Evolutionary conservation across 2,797 vertebrate species (phyloP), one percentile per base, ranked within the genome.

Genomic region (Tiaroga cobitis): DNA sequence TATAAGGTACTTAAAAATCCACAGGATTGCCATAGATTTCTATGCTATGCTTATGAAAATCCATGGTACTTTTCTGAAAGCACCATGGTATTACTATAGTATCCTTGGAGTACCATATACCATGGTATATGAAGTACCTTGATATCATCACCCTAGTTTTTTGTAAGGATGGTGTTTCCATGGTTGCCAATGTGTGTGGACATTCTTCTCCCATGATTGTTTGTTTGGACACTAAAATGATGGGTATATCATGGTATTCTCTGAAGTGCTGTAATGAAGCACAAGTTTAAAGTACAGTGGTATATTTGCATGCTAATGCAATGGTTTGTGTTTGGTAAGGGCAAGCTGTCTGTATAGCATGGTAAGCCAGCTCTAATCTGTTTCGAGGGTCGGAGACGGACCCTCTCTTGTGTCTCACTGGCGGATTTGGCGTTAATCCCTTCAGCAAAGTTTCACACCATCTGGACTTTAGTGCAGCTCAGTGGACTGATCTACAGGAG

Each of bases 341-440:
- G 26, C 79, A 49, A 51, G 79, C 79, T 68, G 46, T 81, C 61
- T 68, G 43, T 81, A n/a, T 9, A 10, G 63, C n/a, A 46, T 4
- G 56, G n/a, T 37, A 83, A 49, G 6, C 41, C 41, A 16, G 75
- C 73, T 86, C 65, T 77, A 54, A 79, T 59, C 85, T 79, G 73
- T 86, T 75, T 43, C 65, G 82, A 76, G 77, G 74, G 70, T 76
- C 70, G 2, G 43, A 51, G 70, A 34, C 26, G 59, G 61, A 84
- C 89, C 92, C 90, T 91, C 89, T 92, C 92, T 92, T 92, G 92
- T 92, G 92, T 94, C 94, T 95, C 93, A 94, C 89, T 32, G 81
- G 74, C 92, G 94, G 94, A 95, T 95, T 95, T 94, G 92, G 86
- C 92, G 88, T 86, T 95, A 95, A 95, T 95, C 94, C 94, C 94